phyloP scores from a whole-genome alignment of 2,888 invertebrate species.

The Orchestes rusci region DNA sequence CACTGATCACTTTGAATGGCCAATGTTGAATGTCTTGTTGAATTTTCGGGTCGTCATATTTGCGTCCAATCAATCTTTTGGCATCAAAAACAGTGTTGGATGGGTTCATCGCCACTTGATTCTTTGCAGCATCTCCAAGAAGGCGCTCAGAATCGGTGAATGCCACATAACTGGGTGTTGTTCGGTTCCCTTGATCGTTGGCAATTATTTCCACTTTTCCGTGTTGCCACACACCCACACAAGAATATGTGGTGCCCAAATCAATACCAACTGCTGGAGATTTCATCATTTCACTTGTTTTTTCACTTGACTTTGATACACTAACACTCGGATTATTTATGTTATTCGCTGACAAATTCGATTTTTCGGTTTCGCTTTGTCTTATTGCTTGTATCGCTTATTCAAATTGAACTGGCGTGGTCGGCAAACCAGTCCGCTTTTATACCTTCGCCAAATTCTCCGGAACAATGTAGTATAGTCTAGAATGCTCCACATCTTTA shows the following conservation, averaged over 20 bases:
- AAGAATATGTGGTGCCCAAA: conserved; percentile 83
- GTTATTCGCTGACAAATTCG: too few species aligned
- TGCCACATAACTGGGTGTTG: conserved; percentile 74
- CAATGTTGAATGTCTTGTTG: conserved; percentile 76
- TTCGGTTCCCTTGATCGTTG: conserved; percentile 78
- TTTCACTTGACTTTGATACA: too few species aligned
- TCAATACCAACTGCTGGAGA: conserved; percentile 80
- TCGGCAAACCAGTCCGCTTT: too few species aligned
- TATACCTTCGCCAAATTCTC: too few species aligned
- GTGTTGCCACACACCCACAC: conserved; percentile 79
- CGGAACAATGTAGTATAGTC: too few species aligned
- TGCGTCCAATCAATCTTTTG: conserved; percentile 74
- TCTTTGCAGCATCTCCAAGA: conserved; percentile 65
- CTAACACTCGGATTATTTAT: too few species aligned
- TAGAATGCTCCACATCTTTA: too few species aligned
- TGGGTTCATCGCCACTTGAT: conserved; percentile 66
- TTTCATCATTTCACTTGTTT: too few species aligned
- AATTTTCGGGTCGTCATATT: conserved; percentile 65
- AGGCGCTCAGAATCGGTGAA: conserved; percentile 63
- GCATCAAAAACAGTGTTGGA: conserved; percentile 63
- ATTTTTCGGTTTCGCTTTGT: too few species aligned
- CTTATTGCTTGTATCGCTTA: too few species aligned
- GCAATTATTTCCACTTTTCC: conserved; percentile 46
- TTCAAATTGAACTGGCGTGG: too few species aligned
- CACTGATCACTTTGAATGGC: conserved; percentile 68